Evolutionary conservation across 1,140 invertebrate genomes (phyloP).

Genomic region (Drosophila rufa): DNA sequence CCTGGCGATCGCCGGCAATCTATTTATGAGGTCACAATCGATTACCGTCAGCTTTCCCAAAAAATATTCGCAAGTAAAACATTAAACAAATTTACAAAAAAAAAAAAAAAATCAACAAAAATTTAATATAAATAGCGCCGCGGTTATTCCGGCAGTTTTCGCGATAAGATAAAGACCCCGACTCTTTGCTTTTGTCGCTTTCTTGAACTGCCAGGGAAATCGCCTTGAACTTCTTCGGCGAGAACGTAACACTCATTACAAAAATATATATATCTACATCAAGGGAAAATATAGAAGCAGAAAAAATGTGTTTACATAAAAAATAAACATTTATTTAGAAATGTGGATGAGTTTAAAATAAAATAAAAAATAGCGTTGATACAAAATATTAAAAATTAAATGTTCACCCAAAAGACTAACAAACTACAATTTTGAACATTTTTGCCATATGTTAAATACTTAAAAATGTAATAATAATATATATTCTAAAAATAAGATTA

Average conservation of each 20-base stretch:
- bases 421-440: no score
- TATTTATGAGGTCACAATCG: conserved; percentile 20
- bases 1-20: conserved; percentile 10
- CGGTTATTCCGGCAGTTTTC: conserved; percentile 48
- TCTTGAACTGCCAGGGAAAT: conserved; percentile 17
- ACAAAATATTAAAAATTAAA: no score
- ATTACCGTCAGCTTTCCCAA: neutral
- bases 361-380: no score
- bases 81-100: conserved; percentile 5
- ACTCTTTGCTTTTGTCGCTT: conserved; percentile 11
- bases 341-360: no score
- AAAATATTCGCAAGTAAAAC: conserved; percentile 2
- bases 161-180: conserved; percentile 49
- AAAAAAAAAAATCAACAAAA: neutral
- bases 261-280: no score
- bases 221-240: conserved; percentile 35
- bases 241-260: conserved; percentile 28
- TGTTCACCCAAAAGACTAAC: no score
- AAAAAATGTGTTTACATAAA: no score
- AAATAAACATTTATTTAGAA: no score
- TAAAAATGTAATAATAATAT: no score
- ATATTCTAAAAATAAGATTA: no score
- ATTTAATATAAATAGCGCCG: conserved; percentile 46
- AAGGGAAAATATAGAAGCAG: neutral
- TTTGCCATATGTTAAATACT: no score